Evolutionary conservation across 2,797 vertebrate species (phyloP), one percentile per base, ranked within the genome.

Genomic region (Oophaga sylvatica): DNA sequence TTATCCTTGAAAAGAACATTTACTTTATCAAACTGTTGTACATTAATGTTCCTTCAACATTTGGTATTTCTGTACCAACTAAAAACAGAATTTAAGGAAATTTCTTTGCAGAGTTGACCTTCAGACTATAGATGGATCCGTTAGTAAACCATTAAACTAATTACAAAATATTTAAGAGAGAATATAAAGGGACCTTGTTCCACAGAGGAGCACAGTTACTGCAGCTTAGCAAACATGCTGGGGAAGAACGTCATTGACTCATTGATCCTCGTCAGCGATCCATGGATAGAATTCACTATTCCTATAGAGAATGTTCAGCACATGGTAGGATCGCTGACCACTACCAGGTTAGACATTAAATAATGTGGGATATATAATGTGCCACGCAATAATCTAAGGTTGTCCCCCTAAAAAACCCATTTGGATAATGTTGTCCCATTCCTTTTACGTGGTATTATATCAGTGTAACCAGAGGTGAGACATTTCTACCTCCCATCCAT

Each of bases 201-300:
- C 41, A 48, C 60, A 63, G 12, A 84, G 45, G 29, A 22, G 16
- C 35, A 13, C 20, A 63, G 71, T 53, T 84, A 41, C 59, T 53
- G 71, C 22, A 84, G 29, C 70, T 75, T 35, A 57, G 70, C 63
- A n/a, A 63, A 84, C 59, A 71, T 84, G 71, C 71, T 71, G 71
- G 35, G 56, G n/a, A 79, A 48, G 65, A 70, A 71, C 60, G 77
- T 80, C 85, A 86, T 81, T 80, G 85, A 86, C 35, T 80, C 78
- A 86, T 71, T 68, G 77, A 86, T 86, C 77, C 71, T 57, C 77
- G 48, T 12, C 31, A 80, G 65, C 77, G 80, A 80, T 86, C 65
- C 59, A 35, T n/a, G 77, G 85, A 86, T 73, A 86, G 56, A 80
- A 73, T 71, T 86, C 76, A 80, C 63, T 59, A 31, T 57, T 73